phyloP scores from a whole-genome alignment of 2,797 vertebrate genomes.

The Dryobates pubescens region DNA sequence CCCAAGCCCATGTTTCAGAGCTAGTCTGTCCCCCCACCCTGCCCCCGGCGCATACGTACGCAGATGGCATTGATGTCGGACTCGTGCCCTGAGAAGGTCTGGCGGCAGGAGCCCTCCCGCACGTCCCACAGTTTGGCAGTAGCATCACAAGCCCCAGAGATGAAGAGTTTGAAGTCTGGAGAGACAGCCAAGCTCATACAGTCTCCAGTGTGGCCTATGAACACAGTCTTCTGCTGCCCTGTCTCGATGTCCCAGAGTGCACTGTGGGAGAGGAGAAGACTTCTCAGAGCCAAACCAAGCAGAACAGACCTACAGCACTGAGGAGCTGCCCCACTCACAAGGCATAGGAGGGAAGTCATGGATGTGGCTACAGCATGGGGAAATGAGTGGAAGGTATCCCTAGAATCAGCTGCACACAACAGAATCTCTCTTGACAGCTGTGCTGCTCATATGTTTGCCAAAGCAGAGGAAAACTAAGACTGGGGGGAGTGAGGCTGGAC shows the following conservation, averaged over 20 bases:
- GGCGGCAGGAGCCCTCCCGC: slow-evolving; percentile 89
- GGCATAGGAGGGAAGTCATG: background rate
- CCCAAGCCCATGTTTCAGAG: background rate
- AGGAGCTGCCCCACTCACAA: background rate
- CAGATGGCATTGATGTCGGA: slow-evolving; percentile 96
- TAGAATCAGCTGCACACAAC: background rate
- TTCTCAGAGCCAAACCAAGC: background rate
- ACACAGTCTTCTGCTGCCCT: slow-evolving; percentile 90
- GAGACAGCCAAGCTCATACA: slow-evolving; percentile 95
- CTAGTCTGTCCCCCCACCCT: background rate
- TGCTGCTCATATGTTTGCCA: background rate
- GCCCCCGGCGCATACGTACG: slow-evolving; percentile 73
- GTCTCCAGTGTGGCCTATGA: slow-evolving; percentile 92
- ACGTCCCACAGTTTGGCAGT: slow-evolving; percentile 98
- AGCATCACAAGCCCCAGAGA: slow-evolving; percentile 95
- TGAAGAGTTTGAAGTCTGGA: slow-evolving; percentile 94
- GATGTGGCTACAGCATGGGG: background rate
- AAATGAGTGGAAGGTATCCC: accelerated
- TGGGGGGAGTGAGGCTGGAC: background rate
- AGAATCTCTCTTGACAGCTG: background rate
- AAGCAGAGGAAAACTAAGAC: background rate
- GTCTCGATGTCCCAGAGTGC: slow-evolving; percentile 98
- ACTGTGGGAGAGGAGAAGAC: slow-evolving; percentile 62
- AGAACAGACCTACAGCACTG: background rate
- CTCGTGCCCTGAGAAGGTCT: slow-evolving; percentile 94